A percentile compares a stretch with the other conserved stretches of the same genome.
Evolutionary conservation across 2,888 invertebrate genomes (phyloP).

Genomic region (Beris morrisii): DNA sequence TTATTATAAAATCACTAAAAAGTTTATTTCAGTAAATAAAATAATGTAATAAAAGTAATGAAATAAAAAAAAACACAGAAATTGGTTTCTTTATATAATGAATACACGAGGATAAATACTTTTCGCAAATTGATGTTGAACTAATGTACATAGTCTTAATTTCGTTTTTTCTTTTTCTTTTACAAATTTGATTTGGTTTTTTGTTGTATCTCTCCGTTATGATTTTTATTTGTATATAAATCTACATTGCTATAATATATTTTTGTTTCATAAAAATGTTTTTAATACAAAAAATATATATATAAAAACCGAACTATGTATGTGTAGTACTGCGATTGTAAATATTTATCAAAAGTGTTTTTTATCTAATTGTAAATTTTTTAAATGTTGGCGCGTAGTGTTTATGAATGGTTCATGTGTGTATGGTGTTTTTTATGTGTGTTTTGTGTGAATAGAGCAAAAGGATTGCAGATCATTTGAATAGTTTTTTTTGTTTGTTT

Average conservation of each 20-base stretch:
- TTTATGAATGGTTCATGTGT: background rate
- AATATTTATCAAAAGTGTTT: conserved; percentile 6
- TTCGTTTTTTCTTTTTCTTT: conserved; percentile 2
- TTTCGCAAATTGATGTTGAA: conserved; percentile 22
- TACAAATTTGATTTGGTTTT: conserved; percentile 25
- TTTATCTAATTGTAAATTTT: conserved; percentile 7
- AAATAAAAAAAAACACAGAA: conserved; percentile 22
- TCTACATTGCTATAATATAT: no score
- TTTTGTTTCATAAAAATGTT: no score
- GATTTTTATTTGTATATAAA: background rate
- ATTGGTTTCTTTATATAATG: conserved; percentile 21
- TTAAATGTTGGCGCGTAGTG: background rate
- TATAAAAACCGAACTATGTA: no score
- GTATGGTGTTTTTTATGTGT: background rate
- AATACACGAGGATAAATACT: conserved; percentile 29
- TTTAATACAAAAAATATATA: no score
- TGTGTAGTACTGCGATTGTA: background rate
- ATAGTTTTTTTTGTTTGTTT: background rate
- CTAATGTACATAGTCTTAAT: conserved; percentile 14
- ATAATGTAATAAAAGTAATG: conserved; percentile 30
- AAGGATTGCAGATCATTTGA: background rate
- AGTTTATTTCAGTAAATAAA: conserved; percentile 30
- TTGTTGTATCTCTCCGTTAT: background rate
- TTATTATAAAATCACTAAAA: conserved; percentile 33
- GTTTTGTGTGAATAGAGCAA: background rate